Conservation (phyloP, 2,113 vertebrate genomes). For the Pelecanus crispus region DNA sequence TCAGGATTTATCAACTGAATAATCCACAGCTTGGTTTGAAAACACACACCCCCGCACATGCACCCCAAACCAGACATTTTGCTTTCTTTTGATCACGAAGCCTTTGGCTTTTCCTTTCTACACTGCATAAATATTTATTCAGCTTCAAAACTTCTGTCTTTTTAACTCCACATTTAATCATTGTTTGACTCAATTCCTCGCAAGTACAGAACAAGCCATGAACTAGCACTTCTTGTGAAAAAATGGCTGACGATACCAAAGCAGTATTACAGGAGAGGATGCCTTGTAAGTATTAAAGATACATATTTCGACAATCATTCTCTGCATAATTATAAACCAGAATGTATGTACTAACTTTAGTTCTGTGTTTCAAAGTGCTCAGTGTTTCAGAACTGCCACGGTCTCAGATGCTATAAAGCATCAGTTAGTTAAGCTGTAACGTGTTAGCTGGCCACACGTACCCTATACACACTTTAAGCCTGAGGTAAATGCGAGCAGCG, state of each 20-base stretch:
- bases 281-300: not conserved
- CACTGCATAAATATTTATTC: constrained; percentile 17
- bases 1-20: not conserved
- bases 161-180: not conserved
- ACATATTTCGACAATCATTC: not conserved
- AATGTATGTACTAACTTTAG: accelerated
- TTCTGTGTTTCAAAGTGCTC: not conserved
- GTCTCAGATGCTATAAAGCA: not conserved
- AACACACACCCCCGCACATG: not conserved
- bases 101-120: not conserved
- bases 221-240: not conserved
- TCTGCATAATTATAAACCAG: not conserved
- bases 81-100: not conserved
- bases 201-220: not conserved
- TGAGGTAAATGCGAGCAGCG: not conserved
- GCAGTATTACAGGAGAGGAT: not conserved
- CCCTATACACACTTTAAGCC: not conserved
- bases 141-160: constrained; percentile 25
- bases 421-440: not conserved
- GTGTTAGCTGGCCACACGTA: not conserved
- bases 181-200: not conserved
- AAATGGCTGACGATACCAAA: not conserved
- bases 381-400: not conserved
- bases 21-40: not conserved
- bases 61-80: not conserved